Percentiles rank a stretch among this genome's conserved stretches.
These are phyloP conservation scores for Fistularia commersonii DNA, from an alignment of 2,797 vertebrate species.

Conservation along the genomic window DNA sequence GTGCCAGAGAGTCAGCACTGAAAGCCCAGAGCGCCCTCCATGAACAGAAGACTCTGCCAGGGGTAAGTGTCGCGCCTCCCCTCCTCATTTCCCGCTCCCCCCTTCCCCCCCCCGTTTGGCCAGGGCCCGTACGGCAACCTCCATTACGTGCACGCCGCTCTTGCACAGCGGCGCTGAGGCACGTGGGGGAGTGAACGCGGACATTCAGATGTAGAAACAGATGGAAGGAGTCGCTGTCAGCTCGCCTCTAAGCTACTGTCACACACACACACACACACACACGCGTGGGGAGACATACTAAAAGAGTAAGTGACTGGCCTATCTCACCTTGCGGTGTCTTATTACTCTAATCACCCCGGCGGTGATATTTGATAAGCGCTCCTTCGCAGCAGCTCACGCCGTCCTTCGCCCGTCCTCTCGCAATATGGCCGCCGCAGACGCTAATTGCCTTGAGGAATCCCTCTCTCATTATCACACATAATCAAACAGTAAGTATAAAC, in stretches of 20 bases:
- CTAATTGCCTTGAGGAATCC: conserved; percentile 75
- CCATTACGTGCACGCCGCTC: conserved; percentile 14
- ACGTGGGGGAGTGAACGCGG: conserved; percentile 19
- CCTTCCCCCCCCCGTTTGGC: conserved; percentile 25
- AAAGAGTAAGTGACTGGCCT: conserved; percentile 53
- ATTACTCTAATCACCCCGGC: conserved; percentile 68
- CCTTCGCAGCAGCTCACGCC: conserved; percentile 58
- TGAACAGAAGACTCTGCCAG: conserved; percentile 85
- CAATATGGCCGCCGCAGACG: conserved; percentile 70
- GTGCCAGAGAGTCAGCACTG: conserved; percentile 83
- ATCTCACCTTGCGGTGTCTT: conserved; percentile 71
- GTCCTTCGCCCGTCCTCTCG: conserved; percentile 71
- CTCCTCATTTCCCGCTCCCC: conserved; percentile 46
- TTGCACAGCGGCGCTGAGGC: conserved; percentile 3
- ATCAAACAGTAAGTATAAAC: conserved; percentile 78
- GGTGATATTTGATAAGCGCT: conserved; percentile 69
- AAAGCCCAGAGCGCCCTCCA: conserved; percentile 84
- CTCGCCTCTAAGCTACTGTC: conserved; percentile 13
- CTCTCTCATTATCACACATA: conserved; percentile 75
- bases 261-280: conserved; percentile 9
- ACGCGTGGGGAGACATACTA: conserved; percentile 29
- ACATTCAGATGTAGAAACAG: conserved; percentile 28
- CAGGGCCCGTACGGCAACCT: conserved; percentile 32
- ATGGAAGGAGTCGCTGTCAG: conserved; percentile 32
- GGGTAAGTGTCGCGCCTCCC: conserved; percentile 70